Base-by-base conservation (phyloP, 2,113 vertebrate genomes). In the human region DNA sequence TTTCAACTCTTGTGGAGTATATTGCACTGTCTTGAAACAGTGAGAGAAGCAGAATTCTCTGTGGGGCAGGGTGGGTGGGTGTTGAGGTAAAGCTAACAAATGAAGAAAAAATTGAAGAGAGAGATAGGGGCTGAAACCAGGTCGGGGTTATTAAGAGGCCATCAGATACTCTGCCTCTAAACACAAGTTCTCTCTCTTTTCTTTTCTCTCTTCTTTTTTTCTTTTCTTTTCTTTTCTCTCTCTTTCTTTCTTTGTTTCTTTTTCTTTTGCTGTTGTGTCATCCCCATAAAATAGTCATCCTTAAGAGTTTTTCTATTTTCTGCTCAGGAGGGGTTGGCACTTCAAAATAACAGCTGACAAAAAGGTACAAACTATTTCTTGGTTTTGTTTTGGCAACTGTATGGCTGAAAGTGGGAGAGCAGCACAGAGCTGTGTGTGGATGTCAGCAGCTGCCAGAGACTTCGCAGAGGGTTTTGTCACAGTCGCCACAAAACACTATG, bases 301-400 rank as follows among this genome's bases (percentile, higher is more conserved):
- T 95, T 61, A 32, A 57, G 93, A 92, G 70, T 50, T 90, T 90
- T 85, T 83, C 92, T 96, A 55, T 82, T 85, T 95, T 86, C 93
- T 73, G 8, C 48, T 96, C n/a, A 78, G 66, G 83, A 92, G 93
- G 81, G 57, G 52, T 92, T 89, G 80, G 93, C 57, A 96, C 76
- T 96, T 68, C 40, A 68, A 92, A 97, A 84, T 80, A 95, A 89
- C 95, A 96, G 93, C 90, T 94, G 75, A 86, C 45, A 61, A 86
- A 91, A 94, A 83, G 78, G 96, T 86, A 88, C 90, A 75, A 52
- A 93, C 70, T 79, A 64, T 96, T 68, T 83, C 72, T 96, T 11
- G 14, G 87, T 80, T 73, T 95, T 94, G 81, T 83, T 96, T 95
- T 96, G 89, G 94, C 92, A 97, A 25, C n/a, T 0, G 16, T n/a